Percentiles rank a stretch among this genome's conserved stretches.
Conservation (phyloP, 2,888 invertebrate genomes). For the Meta bourneti region DNA sequence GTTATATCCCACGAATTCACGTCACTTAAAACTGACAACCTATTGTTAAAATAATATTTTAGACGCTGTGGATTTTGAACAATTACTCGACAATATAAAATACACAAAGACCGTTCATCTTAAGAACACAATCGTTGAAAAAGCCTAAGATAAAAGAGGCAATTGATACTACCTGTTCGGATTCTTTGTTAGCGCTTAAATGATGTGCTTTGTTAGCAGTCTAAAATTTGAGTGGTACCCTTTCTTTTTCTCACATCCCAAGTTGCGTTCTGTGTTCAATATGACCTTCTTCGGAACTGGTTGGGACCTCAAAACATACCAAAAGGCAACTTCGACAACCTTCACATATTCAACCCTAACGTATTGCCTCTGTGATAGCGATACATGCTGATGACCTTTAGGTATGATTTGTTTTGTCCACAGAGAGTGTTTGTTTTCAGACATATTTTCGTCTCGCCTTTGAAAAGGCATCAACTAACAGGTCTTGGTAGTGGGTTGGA, state of each 20-base stretch:
- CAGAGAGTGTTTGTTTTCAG: neutral
- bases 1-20: too few relatives aligned
- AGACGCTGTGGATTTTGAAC: too few relatives aligned
- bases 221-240: neutral
- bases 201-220: neutral
- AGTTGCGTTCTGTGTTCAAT: neutral
- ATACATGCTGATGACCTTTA: constrained; percentile 37
- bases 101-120: too few relatives aligned
- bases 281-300: neutral
- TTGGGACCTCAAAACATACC: neutral
- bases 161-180: too few relatives aligned
- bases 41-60: too few relatives aligned
- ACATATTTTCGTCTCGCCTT: neutral
- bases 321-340: constrained; percentile 46
- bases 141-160: too few relatives aligned
- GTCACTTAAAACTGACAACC: too few relatives aligned
- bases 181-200: neutral
- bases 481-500: neutral
- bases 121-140: too few relatives aligned
- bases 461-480: neutral
- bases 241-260: neutral
- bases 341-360: constrained; percentile 40
- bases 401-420: constrained; percentile 16
- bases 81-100: too few relatives aligned
- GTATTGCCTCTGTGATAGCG: neutral